phyloP scores from a whole-genome alignment of 2,888 invertebrate species.

The Pterostichus niger region DNA sequence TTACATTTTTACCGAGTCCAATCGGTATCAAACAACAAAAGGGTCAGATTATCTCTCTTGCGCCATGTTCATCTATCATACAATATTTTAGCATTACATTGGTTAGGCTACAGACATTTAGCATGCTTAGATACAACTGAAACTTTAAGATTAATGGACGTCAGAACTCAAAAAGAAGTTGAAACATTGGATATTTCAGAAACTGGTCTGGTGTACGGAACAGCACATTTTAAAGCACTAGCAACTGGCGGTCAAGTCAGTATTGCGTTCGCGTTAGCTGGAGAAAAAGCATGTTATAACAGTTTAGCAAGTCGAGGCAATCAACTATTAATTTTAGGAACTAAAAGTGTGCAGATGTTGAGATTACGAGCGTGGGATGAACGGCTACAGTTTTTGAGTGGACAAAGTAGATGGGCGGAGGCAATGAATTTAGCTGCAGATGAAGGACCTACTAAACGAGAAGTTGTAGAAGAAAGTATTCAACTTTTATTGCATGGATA shows the following conservation, averaged over 20 bases:
- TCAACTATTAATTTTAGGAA: conserved; percentile 86
- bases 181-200: conserved; percentile 90
- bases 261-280: conserved; percentile 87
- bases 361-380: conserved; percentile 84
- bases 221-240: conserved; percentile 92
- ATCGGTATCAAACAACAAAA: conserved; percentile 78
- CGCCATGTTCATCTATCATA: conserved; percentile 86
- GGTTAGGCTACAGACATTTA: conserved; percentile 90
- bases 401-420: conserved; percentile 80
- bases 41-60: conserved; percentile 81
- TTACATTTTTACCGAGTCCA: conserved; percentile 91
- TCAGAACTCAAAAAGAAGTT: conserved; percentile 91
- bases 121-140: conserved; percentile 92
- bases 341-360: conserved; percentile 80
- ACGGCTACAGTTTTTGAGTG: conserved; percentile 82
- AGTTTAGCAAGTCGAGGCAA: conserved; percentile 84
- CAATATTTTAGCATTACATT: conserved; percentile 87
- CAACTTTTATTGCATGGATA: conserved; percentile 74
- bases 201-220: conserved; percentile 91
- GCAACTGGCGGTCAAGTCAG: conserved; percentile 97
- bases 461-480: conserved; percentile 68
- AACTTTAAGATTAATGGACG: conserved; percentile 92
- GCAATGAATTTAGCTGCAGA: conserved; percentile 80
- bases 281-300: conserved; percentile 87
- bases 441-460: conserved; percentile 77